Evolutionary conservation across 92 coral and sea anemone species (phyloP).

Genomic region (Paragorgia papillata): DNA sequence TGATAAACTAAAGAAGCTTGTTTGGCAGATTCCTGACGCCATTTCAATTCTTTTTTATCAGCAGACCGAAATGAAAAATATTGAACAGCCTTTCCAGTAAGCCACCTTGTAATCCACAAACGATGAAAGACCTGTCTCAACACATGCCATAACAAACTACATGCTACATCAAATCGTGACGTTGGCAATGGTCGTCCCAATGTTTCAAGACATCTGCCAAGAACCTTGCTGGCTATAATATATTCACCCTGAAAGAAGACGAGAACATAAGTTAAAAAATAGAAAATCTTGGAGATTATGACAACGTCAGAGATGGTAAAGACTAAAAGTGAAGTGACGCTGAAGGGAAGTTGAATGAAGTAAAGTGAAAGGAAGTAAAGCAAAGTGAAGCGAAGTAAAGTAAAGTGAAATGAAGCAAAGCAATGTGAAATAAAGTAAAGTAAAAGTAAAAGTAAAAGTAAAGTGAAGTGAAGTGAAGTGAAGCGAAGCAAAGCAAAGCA

Average conservation of each 20-base stretch:
- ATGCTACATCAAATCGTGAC: conserved; percentile 87
- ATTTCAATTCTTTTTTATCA: conserved; percentile 48
- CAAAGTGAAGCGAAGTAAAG: background rate
- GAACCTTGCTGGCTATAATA: conserved; percentile 74
- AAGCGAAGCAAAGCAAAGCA: too few relatives aligned
- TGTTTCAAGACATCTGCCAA: conserved; percentile 84
- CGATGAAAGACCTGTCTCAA: conserved; percentile 82
- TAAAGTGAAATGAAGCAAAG: background rate
- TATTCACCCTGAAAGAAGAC: conserved; percentile 70
- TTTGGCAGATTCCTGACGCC: conserved; percentile 79
- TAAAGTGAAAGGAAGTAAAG: too few relatives aligned
- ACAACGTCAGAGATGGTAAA: too few relatives aligned
- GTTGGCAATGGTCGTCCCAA: conserved; percentile 96
- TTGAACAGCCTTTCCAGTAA: conserved; percentile 77
- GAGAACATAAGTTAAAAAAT: background rate
- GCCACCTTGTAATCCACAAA: conserved; percentile 89
- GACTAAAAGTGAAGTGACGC: too few relatives aligned
- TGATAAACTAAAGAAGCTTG: conserved; percentile 97
- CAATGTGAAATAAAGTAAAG: too few relatives aligned
- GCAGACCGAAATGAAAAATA: conserved; percentile 65
- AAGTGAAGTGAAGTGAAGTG: too few relatives aligned
- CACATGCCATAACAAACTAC: conserved; percentile 81
- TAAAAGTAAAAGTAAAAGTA: too few relatives aligned
- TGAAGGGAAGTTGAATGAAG: too few relatives aligned
- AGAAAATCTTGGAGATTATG: too few relatives aligned